Evolutionary conservation across 2,113 vertebrate species (phyloP).

Genomic region (Genyomyrus donnyi): DNA sequence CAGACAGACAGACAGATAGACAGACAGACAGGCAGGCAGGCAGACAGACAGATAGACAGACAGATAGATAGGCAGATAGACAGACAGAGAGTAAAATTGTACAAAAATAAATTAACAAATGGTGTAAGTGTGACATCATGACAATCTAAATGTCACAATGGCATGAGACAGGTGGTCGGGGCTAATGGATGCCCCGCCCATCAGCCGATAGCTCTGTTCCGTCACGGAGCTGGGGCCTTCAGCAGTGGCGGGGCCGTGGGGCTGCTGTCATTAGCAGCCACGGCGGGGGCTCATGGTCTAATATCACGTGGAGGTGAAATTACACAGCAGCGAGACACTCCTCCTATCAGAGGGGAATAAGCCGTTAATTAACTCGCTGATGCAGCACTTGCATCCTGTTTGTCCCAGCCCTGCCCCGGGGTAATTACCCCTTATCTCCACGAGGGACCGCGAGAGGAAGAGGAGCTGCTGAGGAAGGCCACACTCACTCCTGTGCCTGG

Average conservation of each 20-base stretch:
- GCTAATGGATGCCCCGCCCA: background rate
- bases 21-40: too few species aligned
- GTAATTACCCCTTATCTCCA: conserved; percentile 58
- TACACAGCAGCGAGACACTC: conserved; percentile 80
- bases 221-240: conserved; percentile 27
- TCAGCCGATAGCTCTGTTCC: background rate
- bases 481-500: background rate
- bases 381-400: conserved; percentile 61
- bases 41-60: background rate
- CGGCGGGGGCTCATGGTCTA: conserved; percentile 75
- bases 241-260: conserved; percentile 62
- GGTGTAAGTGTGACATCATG: background rate
- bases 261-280: conserved; percentile 69
- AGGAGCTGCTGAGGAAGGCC: background rate
- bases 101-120: background rate
- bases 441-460: background rate
- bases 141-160: background rate
- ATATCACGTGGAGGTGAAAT: conserved; percentile 82
- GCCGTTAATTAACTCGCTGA: conserved; percentile 83
- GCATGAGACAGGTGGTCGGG: background rate
- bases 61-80: too few species aligned
- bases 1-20: too few species aligned
- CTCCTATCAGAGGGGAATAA: conserved; percentile 84
- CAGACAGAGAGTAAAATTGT: background rate
- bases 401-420: conserved; percentile 63